These are phyloP conservation scores for Cardinalis cardinalis DNA, from an alignment of 2,113 vertebrate species.

Conservation along the genomic window DNA sequence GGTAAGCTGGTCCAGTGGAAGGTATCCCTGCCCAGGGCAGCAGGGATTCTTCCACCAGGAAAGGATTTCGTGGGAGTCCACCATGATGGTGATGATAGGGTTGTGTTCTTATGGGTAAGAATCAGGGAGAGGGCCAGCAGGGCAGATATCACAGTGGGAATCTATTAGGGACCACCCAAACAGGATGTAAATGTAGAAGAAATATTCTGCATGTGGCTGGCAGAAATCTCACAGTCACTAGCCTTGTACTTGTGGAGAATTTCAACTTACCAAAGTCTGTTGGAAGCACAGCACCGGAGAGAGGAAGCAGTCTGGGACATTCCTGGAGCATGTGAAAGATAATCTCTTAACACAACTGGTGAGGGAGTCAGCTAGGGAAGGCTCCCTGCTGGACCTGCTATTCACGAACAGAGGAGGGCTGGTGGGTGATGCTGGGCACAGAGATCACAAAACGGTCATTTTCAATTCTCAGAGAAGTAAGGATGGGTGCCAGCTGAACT, in stretches of 20 bases:
- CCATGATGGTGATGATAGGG: not conserved
- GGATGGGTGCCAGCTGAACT: not conserved
- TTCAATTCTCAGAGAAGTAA: not conserved
- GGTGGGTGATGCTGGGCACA: not conserved
- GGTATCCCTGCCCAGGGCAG: not conserved
- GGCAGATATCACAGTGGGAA: not conserved
- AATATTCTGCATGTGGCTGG: not conserved
- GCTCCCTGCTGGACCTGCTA: not conserved
- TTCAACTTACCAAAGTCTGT: not conserved
- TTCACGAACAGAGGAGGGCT: not conserved
- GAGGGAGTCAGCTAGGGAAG: not conserved
- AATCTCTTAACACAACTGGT: not conserved
- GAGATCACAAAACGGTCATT: not conserved
- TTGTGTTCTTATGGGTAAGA: not conserved
- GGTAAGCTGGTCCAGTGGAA: not conserved
- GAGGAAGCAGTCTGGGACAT: not conserved
- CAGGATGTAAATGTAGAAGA: fast-evolving
- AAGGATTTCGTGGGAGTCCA: not conserved
- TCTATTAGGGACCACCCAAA: not conserved
- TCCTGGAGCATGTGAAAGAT: not conserved
- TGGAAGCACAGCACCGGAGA: not conserved
- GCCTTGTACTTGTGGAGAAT: not conserved
- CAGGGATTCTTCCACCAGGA: not conserved
- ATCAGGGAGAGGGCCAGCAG: not conserved
- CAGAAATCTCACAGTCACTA: not conserved